These are phyloP conservation scores for Suricata suricatta DNA, from an alignment of 2,113 vertebrate genomes.

Conservation along the genomic window DNA sequence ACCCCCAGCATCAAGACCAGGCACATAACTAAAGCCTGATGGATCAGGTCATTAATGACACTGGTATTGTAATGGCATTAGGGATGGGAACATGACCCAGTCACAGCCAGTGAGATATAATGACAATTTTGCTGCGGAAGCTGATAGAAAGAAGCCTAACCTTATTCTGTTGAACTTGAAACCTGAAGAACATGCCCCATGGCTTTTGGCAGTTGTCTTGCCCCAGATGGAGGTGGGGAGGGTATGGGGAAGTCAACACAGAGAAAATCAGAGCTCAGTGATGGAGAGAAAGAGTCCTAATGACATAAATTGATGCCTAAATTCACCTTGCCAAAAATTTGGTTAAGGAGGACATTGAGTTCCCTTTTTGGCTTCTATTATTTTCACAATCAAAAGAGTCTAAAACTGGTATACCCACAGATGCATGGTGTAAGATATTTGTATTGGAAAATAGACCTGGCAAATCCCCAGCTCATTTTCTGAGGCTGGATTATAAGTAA, in stretches of 20 bases:
- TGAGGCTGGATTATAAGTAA: not conserved
- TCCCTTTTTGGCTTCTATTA: not conserved
- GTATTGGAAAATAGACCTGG: not conserved
- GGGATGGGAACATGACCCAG: not conserved
- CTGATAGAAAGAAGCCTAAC: not conserved
- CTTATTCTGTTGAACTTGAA: not conserved
- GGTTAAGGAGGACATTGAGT: not conserved
- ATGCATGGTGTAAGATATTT: not conserved
- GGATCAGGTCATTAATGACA: not conserved
- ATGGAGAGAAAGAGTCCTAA: not conserved
- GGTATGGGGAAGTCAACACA: not conserved
- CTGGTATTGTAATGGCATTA: not conserved
- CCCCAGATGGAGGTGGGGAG: rapidly evolving
- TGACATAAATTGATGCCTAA: not conserved
- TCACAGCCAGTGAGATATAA: not conserved
- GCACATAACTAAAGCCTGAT: not conserved
- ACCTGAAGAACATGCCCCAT: not conserved
- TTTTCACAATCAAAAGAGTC: not conserved
- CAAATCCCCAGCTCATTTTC: not conserved
- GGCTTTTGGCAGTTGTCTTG: not conserved
- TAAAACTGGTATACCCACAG: not conserved
- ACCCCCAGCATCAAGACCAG: not conserved
- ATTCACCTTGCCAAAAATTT: not conserved
- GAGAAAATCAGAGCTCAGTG: not conserved
- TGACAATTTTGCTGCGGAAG: not conserved